These are phyloP conservation scores for Ranitomeya variabilis DNA, from an alignment of 2,113 vertebrate genomes.

Conservation along the genomic window DNA sequence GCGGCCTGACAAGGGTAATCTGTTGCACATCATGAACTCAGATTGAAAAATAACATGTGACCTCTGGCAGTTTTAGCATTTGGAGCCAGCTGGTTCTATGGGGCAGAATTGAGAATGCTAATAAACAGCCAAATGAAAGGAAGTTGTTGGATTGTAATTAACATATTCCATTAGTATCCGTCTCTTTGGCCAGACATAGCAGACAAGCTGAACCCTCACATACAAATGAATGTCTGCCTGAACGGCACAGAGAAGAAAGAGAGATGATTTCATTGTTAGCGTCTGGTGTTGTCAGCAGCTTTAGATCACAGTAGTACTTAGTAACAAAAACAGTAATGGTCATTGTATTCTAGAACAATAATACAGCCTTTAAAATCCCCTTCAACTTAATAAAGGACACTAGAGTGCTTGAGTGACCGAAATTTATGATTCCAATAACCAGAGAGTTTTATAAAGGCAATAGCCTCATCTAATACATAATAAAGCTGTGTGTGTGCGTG, in stretches of 20 bases:
- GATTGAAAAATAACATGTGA: constrained; percentile 49
- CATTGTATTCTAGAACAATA: constrained; percentile 77
- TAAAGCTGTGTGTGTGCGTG: too few relatives aligned
- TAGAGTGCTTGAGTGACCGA: not conserved
- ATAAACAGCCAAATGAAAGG: constrained; percentile 73
- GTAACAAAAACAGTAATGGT: constrained; percentile 75
- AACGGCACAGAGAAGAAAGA: constrained; percentile 70
- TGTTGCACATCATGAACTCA: constrained; percentile 11
- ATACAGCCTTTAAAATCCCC: constrained; percentile 65
- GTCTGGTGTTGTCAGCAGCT: constrained; percentile 87
- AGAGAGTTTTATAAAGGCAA: not conserved
- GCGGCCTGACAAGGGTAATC: not conserved
- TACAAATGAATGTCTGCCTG: constrained; percentile 82
- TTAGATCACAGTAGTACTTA: constrained; percentile 83
- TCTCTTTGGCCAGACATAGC: constrained; percentile 70
- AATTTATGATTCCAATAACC: not conserved
- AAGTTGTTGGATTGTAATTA: constrained; percentile 72
- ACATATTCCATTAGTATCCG: constrained; percentile 76
- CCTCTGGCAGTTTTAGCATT: constrained; percentile 49
- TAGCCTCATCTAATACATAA: not conserved
- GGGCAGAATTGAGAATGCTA: constrained; percentile 69
- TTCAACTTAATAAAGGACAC: constrained; percentile 24
- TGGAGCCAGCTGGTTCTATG: constrained; percentile 64
- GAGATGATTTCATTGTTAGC: constrained; percentile 79
- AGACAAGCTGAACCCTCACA: constrained; percentile 80